Evolutionary conservation across 2,113 vertebrate species (phyloP).

Genomic region (Corydoras maculifer): DNA sequence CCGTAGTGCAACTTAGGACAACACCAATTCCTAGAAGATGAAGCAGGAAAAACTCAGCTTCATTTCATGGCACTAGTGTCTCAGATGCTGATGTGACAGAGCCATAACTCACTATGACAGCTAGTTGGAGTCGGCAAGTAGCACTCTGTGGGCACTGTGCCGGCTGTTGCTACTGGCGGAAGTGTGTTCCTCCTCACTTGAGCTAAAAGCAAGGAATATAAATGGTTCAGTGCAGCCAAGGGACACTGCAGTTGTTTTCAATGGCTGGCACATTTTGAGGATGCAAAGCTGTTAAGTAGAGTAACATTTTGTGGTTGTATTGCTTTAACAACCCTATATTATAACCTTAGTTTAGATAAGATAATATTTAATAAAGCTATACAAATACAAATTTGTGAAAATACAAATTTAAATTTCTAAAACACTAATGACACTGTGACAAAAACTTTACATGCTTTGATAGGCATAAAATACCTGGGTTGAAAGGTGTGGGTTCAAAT

Average conservation of each 20-base stretch:
- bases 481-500: no score
- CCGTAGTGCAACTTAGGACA: slow-evolving; percentile 13
- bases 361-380: no score
- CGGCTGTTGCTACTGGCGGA: slow-evolving; percentile 20
- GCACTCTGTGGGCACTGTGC: slow-evolving; percentile 18
- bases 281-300: not conserved
- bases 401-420: no score
- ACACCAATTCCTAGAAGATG: not conserved
- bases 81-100: slow-evolving; percentile 30
- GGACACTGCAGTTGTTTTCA: slow-evolving; percentile 3
- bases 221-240: slow-evolving; percentile 19
- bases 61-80: slow-evolving; percentile 14
- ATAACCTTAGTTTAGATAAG: no score
- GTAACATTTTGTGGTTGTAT: no score
- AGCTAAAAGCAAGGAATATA: slow-evolving; percentile 26
- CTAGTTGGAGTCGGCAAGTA: slow-evolving; percentile 19
- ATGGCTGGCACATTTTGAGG: not conserved
- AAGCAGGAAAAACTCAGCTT: slow-evolving; percentile 11
- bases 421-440: no score
- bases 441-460: no score
- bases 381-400: no score
- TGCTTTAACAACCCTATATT: no score
- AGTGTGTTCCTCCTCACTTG: slow-evolving; percentile 9
- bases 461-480: no score
- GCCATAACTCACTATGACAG: slow-evolving; percentile 37